Evolutionary conservation across 2,797 vertebrate species (phyloP).

Genomic region (Presbytis comata): DNA sequence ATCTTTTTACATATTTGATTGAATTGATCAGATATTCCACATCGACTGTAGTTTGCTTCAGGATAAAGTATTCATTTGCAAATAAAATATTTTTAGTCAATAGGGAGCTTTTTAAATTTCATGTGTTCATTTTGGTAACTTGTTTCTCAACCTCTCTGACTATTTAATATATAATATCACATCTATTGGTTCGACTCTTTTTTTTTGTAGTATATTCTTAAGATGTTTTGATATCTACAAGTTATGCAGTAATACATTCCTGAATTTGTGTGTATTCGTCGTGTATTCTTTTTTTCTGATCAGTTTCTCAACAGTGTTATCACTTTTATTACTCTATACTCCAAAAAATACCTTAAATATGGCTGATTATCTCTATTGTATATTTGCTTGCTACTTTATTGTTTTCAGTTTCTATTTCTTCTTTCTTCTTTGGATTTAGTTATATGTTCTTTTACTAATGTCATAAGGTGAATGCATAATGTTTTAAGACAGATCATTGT

Average conservation of each 20-base stretch:
- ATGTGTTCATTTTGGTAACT: neutral
- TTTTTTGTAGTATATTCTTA: neutral
- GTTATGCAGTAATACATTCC: neutral
- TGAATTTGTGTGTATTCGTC: neutral
- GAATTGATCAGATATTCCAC: neutral
- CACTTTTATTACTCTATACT: neutral
- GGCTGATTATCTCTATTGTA: neutral
- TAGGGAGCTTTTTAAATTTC: neutral
- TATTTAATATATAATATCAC: neutral
- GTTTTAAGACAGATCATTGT: neutral
- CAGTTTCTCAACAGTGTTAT: neutral
- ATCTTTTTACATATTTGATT: neutral
- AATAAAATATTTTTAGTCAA: neutral
- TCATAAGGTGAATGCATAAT: neutral
- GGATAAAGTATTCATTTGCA: neutral
- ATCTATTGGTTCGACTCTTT: neutral
- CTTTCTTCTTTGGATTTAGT: neutral
- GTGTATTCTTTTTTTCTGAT: neutral
- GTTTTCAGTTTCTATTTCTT: neutral
- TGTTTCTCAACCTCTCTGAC: neutral
- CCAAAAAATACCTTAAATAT: neutral
- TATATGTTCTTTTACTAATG: neutral
- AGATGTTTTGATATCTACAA: neutral
- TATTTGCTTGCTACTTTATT: neutral
- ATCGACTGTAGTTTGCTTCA: neutral